Base-by-base conservation (phyloP, 2,888 invertebrate genomes). In the Microctonus hyperodae region DNA sequence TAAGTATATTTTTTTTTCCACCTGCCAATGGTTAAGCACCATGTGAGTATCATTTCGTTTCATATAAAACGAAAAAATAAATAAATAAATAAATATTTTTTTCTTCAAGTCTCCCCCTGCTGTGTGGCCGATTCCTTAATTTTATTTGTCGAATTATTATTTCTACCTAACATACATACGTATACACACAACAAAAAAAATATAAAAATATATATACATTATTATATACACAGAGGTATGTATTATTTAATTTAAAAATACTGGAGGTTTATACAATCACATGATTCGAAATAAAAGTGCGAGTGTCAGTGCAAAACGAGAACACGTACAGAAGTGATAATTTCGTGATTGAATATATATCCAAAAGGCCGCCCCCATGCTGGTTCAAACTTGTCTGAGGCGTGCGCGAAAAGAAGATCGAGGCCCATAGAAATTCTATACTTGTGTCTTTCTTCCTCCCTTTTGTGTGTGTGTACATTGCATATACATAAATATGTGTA, bases 281-380 rank as follows among this genome's bases (percentile, higher is more conserved):
- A 56, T 22, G 28, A 56, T 4, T 16, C 20, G 37, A 65, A 35
- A 57, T 56, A 40, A 35, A 57, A 40, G 35, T 44, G 44, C 44
- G 16, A 44, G 44, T 44, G 16, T 16, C 44, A 16, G 44, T 44
- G 44, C 44, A 44, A 44, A n/a, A 44, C 44, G 44, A 69, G 64
- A 66, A 70, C 72, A 70, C 76, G 77, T 81, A 82, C 81, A 82
- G 82, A 82, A 82, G 82, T 82, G 82, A 82, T 82, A 82, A 82
- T 82, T 82, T 82, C 78, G 79, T 82, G 82, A 82, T 82, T 82
- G 82, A 82, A 82, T 82, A 81, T 82, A 81, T 81, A 82, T 82
- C 79, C 81, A 81, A 79, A 77, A 74, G 71, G 53, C 13, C 35
- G 76, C 75, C 79, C 77, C 76, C 82, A 81, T 77, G 82, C 82